Base-by-base conservation (phyloP, 2,888 invertebrate genomes). In the Doris montereyensis region DNA sequence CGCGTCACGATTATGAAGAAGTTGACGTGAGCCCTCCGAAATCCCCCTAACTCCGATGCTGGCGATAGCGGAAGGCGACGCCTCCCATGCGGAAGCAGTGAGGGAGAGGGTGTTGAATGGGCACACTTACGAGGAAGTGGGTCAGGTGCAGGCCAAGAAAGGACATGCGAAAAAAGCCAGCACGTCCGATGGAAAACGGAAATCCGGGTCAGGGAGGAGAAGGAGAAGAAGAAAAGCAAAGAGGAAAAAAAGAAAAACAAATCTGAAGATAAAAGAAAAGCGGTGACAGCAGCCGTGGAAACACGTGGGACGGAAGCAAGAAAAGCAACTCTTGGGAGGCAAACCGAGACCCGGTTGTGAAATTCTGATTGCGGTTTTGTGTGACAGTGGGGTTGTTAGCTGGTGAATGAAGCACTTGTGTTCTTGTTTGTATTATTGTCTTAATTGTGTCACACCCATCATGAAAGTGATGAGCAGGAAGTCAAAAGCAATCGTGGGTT, bases 121-220 rank as follows among this genome's bases (percentile, higher is more conserved):
- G 30, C 88, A 88, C 79, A 87, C 84, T 67, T 88, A 88, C 60
- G 88, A 88, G 67, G 88, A 88, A 52, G 83, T 88, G 4, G 81
- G 84, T 2, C 88, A 87, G 32, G 86, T 88, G 26, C 84, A 85
- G 57, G 32, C 24, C 21, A 34, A 41, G 17, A 41, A 41, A 41
- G 52, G 52, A 41, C 52, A 17, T 28, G 28, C 74, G 60, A 58
- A 68, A 34, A 35, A 77, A 77, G 28, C 10, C 17, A 26, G 57
- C 57, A 4, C n/a, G 34, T 24, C 2, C 41, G 1, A 26, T n/a
- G 13, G n/a, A 76, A 35, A 34, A 8, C 24, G n/a, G 65, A 76
- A 1, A 24, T 13, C n/a, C 26, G 52, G 5, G 5, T 17, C 52
- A 10, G 8, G 52, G 17, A 5, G 17, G 5, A 5, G 52, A 17